Conservation (phyloP, 1,140 invertebrate genomes). For the Scaptomyza montana region DNA sequence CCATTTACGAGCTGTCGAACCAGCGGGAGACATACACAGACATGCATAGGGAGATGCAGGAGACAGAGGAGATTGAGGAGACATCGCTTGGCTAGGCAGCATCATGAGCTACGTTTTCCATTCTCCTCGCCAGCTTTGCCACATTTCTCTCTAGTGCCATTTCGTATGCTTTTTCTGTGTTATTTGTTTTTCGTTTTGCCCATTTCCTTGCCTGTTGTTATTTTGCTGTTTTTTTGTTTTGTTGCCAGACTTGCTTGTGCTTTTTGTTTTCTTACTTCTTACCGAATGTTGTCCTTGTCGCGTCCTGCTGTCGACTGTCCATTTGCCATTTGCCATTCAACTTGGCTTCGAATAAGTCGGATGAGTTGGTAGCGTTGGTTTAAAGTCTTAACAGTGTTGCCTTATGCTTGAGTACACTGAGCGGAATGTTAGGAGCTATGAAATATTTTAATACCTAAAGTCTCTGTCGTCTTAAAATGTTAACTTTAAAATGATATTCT, state of each 20-base stretch:
- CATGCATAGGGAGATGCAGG: constrained; percentile 14
- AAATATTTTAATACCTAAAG: too few species aligned
- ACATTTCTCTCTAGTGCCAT: constrained; percentile 80
- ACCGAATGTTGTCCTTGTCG: constrained; percentile 25
- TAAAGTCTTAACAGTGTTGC: constrained; percentile 27
- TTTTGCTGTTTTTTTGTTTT: constrained; percentile 27
- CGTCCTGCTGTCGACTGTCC: constrained; percentile 43
- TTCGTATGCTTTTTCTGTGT: constrained; percentile 80
- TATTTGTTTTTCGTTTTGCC: constrained; percentile 78
- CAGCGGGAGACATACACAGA: neutral
- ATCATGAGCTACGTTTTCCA: constrained; percentile 61
- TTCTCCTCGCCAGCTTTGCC: constrained; percentile 26
- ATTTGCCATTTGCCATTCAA: constrained; percentile 58
- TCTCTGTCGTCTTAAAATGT: too few species aligned
- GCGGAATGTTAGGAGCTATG: constrained; percentile 8
- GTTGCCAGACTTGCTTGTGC: constrained; percentile 38
- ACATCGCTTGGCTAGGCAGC: constrained; percentile 35
- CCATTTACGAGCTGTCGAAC: constrained; percentile 80
- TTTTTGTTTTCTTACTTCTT: constrained; percentile 29
- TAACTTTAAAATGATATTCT: too few species aligned
- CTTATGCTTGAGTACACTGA: constrained; percentile 46
- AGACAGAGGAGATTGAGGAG: constrained; percentile 15
- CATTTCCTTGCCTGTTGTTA: constrained; percentile 21
- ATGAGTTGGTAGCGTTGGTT: constrained; percentile 41
- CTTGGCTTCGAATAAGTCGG: constrained; percentile 33